Percentiles rank a stretch among this genome's conserved stretches.
Conservation (phyloP, 2,888 invertebrate genomes). For the Megalurothrips usitatus region DNA sequence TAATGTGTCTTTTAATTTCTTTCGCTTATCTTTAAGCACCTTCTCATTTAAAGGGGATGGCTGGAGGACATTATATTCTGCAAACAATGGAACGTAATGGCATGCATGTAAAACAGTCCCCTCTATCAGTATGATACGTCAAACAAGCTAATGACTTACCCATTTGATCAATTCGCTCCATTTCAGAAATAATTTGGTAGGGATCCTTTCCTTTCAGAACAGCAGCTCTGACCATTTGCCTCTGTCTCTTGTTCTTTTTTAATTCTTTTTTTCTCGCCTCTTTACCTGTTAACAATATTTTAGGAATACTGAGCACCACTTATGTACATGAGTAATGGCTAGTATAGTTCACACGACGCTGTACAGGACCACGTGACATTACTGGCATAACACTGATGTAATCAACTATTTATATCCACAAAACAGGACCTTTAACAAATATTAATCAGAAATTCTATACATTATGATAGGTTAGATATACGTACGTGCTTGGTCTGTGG, state of each 20-base stretch:
- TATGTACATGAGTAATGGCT: background rate
- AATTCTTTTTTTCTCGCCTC: slow-evolving; percentile 95
- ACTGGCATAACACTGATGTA: background rate
- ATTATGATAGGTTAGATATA: slow-evolving; percentile 53
- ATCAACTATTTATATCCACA: background rate
- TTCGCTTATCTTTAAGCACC: slow-evolving; percentile 92
- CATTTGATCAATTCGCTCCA: slow-evolving; percentile 98
- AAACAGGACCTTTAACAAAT: background rate
- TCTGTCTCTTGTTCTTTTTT: slow-evolving; percentile 96
- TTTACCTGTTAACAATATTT: slow-evolving; percentile 63
- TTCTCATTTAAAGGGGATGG: slow-evolving; percentile 95
- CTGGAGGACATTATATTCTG: slow-evolving; percentile 91
- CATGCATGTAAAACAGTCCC: background rate
- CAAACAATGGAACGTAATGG: slow-evolving; percentile 41
- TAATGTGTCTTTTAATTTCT: slow-evolving; percentile 91
- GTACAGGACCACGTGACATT: slow-evolving; percentile 12
- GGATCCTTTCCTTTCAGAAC: slow-evolving; percentile 98
- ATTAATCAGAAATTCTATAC: background rate
- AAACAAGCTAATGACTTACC: slow-evolving; percentile 55
- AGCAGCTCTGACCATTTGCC: slow-evolving; percentile 92
- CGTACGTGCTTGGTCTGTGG: slow-evolving; percentile 98
- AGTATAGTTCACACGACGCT: background rate
- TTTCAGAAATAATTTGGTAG: slow-evolving; percentile 85
- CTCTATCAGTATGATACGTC: background rate
- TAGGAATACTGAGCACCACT: background rate